phyloP scores from a whole-genome alignment of 1,140 invertebrate genomes.

The Andricus grossulariae region DNA sequence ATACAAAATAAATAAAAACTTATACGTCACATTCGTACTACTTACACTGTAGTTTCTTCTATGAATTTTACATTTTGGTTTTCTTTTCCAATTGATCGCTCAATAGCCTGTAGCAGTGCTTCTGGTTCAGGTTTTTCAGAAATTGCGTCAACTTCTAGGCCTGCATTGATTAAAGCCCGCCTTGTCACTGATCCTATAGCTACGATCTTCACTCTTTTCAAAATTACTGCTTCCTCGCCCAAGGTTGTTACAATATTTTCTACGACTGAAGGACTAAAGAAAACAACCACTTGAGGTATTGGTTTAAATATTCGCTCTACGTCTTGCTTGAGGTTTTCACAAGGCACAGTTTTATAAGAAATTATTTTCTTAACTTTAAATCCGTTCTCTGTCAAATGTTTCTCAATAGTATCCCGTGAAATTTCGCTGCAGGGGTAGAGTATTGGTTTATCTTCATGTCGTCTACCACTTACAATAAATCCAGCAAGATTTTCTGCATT shows the following conservation, averaged over 20 bases:
- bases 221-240: conserved; percentile 41
- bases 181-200: conserved; percentile 71
- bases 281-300: conserved; percentile 60
- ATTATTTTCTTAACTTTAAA: conserved; percentile 62
- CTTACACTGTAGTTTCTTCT: not conserved
- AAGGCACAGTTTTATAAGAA: conserved; percentile 65
- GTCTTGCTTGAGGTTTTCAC: conserved; percentile 58
- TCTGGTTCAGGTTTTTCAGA: conserved; percentile 67
- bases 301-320: conserved; percentile 50
- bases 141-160: conserved; percentile 55
- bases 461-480: conserved; percentile 55
- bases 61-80: not conserved
- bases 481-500: conserved; percentile 67
- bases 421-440: conserved; percentile 72
- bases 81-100: conserved; percentile 21
- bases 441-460: conserved; percentile 54
- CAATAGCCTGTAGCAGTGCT: conserved; percentile 61
- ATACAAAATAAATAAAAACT: no score
- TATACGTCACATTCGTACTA: no score
- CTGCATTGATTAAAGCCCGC: conserved; percentile 58
- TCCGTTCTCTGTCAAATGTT: conserved; percentile 52
- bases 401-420: conserved; percentile 66
- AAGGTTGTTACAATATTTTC: conserved; percentile 56
- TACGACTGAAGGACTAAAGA: conserved; percentile 72
- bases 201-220: conserved; percentile 60